Evolutionary conservation across 2,113 vertebrate genomes (phyloP), one percentile per base, ranked within the genome.

Genomic region (Ranitomeya variabilis): DNA sequence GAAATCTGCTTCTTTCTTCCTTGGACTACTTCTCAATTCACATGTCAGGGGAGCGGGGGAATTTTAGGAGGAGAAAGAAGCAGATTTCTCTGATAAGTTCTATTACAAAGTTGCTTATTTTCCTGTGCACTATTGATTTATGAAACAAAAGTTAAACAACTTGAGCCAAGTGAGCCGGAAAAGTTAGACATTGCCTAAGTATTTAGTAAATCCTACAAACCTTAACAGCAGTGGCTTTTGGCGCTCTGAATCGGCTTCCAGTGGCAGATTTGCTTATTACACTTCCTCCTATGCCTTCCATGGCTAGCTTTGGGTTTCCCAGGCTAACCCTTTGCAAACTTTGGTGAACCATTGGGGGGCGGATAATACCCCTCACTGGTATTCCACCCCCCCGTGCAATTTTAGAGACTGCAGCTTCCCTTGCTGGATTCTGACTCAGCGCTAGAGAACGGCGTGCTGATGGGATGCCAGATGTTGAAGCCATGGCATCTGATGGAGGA

Each of bases 301-400:
- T 52, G 18, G 12, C 67, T 62, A n/a, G 86, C 6, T 82, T 82
- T 26, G 8, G 1, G 31, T 52, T 74, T 21, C 52, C 78, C 19
- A 52, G 3, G 16, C 26, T 62, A 37, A 52, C 18, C 51, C 67
- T 82, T 5, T 69, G 26, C 16, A 82, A 59, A 13, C 31, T 82
- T 60, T 59, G 55, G 3, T 26, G 66, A 21, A 11, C 21, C n/a
- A 74, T 3, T 26, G 86, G 86, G 3, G 86, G 86, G 6, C 67
- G 52, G 18, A 87, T 60, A 18, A 19, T 23, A 9, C 86, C 67
- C 51, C 9, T 87, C 1, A 3, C 86, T 26, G 78, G 86, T 9
- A 87, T 82, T n/a, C 79, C 86, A 21, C 62, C 19, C 13, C 18
- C 82, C 19, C 67, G 67, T 59, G 19, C 51, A 74, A 59, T 74